Base-by-base conservation (phyloP, 2,888 invertebrate genomes). In the Cerceris rybyensis region DNA sequence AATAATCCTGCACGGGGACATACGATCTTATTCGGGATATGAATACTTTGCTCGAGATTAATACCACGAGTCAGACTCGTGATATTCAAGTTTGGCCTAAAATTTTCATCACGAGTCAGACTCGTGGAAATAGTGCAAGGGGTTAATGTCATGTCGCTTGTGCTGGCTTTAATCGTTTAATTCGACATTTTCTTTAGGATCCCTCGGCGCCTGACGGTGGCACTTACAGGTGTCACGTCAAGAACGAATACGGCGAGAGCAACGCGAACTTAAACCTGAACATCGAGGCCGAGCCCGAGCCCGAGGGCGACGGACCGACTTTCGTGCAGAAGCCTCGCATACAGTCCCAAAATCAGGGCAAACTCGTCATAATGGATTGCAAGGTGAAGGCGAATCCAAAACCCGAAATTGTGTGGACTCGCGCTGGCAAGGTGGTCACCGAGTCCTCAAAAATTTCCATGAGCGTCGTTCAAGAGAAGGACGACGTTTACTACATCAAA, bases 191-290 rank as follows among this genome's bases (percentile, higher is more conserved):
- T 42, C 8, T 92, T 50, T 89, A 97, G 97, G 96, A 97, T 92
- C 97, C 97, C 28, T 94, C 96, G 64, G 96, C 95, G 79, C 94
- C 95, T 28, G 98, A 98, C 91, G 97, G 97, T 78, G 98, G 98
- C 54, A 95, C 96, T 52, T 98, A 98, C 93, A 96, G 98, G 91
- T 98, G 99, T 93, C 97, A 98, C 92, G 98, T 98, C 78, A 96
- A 96, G 93, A 99, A 98, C 92, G 97, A 98, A 93, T 97, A 95
- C 92, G 99, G 99, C 80, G 99, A 99, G 94, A 97, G 98, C 88
- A 98, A 98, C 93, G 98, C 98, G 80, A 98, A 98, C 93, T 94
- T 99, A 68, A 98, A 98, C 90, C 94, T 99, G 73, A 99, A 99
- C 92, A 98, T 99, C 92, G 98, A 98, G 94, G 98, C 99, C 88